Evolutionary conservation across 1,140 invertebrate species (phyloP), one percentile per base, ranked within the genome.

Genomic region (Dryas iulia): DNA sequence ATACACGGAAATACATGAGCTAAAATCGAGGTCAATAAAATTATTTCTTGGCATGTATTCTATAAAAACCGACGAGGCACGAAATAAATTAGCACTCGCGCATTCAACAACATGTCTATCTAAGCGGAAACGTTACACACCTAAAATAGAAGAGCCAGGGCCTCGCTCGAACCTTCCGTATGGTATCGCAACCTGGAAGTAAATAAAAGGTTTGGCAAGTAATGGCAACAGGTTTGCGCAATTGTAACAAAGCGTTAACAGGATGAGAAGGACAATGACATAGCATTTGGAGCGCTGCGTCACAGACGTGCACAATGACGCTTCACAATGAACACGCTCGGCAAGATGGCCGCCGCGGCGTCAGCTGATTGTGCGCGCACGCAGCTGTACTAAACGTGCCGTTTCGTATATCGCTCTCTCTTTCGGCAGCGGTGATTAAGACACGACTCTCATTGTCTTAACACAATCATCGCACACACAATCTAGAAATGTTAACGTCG

Each of bases 341-440:
- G 78, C 86, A 90, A 91, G 83, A 91, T 91, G 89, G 89, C 89
- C 76, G 84, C 78, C 85, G 81, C 73, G 62, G 74, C 84, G 87
- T 91, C 89, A 91, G 89, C 89, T 91, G 89, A 91, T 89, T 71
- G 69, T 73, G 84, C 83, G 81, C 84, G 82, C 84, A 83, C 73
- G 73, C 75, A 77, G 72, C 72, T 71, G 68, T 66, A 62, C 39
- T 69, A 77, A 58, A 62, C 74, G 75, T 58, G 73, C 67, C 61
- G 74, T 71, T 81, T 74, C 71, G 65, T 58, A 81, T 85, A 81
- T 82, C 68, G 82, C 82, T 83, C 79, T 90, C 86, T 85, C 86
- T 83, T 84, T 87, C 84, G 52, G 69, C 71, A 74, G 66, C 75
- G 66, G 59, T 68, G 72, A 79, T 78, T 75, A 68, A 60, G 25